A percentile compares a stretch with the other conserved stretches of the same genome.
These are phyloP conservation scores for Catocala fraxini DNA, from an alignment of 2,888 invertebrate species.

Conservation along the genomic window DNA sequence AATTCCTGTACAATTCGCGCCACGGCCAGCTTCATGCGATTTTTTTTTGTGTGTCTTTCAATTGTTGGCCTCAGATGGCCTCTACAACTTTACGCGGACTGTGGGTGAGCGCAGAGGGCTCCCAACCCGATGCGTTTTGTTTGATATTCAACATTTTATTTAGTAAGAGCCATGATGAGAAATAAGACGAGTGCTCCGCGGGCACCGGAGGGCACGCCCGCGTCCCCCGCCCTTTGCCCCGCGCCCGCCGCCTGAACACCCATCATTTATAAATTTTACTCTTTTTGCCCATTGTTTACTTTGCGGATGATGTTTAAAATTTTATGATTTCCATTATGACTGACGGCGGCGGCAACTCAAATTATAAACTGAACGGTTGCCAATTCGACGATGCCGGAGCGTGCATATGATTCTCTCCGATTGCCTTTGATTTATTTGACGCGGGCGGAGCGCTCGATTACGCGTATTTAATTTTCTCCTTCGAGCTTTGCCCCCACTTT, in stretches of 20 bases:
- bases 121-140: constrained; percentile 39
- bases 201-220: constrained; percentile 68
- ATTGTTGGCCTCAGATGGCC: too few relatives aligned
- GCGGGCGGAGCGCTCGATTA: constrained; percentile 58
- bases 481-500: constrained; percentile 19
- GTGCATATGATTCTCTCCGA: constrained; percentile 66
- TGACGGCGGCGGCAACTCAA: constrained; percentile 68
- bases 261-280: constrained; percentile 70
- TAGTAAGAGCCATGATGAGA: constrained; percentile 56
- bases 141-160: constrained; percentile 65
- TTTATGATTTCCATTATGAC: constrained; percentile 83
- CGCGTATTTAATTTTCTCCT: constrained; percentile 26
- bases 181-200: constrained; percentile 59
- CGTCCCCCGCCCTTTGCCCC: constrained; percentile 3
- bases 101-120: too few relatives aligned
- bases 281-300: constrained; percentile 86
- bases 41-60: too few relatives aligned
- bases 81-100: too few relatives aligned
- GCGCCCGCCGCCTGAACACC: constrained; percentile 43
- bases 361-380: constrained; percentile 82
- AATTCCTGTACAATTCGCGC: constrained; percentile 47
- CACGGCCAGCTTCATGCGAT: constrained; percentile 36
- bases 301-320: constrained; percentile 78
- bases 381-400: constrained; percentile 76
- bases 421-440: constrained; percentile 72